A percentile compares a stretch with the other conserved stretches of the same genome.
Evolutionary conservation across 2,797 vertebrate genomes (phyloP).

Genomic region (Eutrigla gurnardus): DNA sequence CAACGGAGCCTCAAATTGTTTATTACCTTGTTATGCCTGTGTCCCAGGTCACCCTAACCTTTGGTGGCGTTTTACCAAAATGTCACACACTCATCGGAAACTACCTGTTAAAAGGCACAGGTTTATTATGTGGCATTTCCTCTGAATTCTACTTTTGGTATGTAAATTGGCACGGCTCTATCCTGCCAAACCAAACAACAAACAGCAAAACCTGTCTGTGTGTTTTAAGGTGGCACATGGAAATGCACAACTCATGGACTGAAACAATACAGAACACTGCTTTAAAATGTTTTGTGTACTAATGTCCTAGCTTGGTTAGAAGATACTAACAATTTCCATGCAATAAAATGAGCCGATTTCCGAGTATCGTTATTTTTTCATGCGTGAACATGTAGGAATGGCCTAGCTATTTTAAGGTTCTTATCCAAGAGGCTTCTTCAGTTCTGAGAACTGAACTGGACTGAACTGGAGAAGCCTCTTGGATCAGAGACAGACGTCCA

Average conservation of each 20-base stretch:
- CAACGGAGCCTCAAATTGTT: conserved; percentile 33
- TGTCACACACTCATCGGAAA: background rate
- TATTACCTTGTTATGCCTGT: conserved; percentile 5
- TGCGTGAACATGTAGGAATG: background rate
- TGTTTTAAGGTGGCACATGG: background rate
- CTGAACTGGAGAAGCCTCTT: too few relatives aligned
- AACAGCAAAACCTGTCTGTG: background rate
- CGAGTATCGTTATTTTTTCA: background rate
- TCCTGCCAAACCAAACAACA: too few relatives aligned
- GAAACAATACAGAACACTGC: background rate
- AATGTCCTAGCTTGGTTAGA: background rate
- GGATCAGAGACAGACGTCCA: too few relatives aligned
- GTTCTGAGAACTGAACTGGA: too few relatives aligned
- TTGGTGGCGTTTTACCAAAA: background rate
- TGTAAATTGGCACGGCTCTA: too few relatives aligned
- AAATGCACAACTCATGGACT: too few relatives aligned
- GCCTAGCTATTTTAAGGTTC: too few relatives aligned
- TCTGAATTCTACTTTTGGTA: too few relatives aligned
- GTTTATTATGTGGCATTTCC: background rate
- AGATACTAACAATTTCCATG: background rate
- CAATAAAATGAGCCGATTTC: background rate
- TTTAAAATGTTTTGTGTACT: background rate
- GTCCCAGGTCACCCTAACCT: conserved; percentile 20
- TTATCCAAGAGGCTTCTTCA: too few relatives aligned
- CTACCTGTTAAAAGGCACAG: background rate